phyloP scores from a whole-genome alignment of 1,140 invertebrate genomes.

The Vollenhovia emeryi region DNA sequence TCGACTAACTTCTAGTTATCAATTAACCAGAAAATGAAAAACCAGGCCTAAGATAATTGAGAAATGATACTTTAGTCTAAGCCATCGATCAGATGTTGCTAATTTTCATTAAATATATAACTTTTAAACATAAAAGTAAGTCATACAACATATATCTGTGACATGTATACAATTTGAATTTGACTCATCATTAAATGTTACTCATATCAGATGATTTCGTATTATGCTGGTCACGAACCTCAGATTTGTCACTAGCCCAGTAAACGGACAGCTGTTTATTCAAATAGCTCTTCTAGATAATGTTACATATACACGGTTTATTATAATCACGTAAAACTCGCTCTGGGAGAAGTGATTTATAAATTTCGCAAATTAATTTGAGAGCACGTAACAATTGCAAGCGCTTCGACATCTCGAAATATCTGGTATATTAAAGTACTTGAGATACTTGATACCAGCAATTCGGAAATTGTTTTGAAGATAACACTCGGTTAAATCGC shows the following conservation, averaged over 20 bases:
- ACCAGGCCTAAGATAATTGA: not conserved
- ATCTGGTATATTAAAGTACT: not conserved
- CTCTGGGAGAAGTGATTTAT: not conserved
- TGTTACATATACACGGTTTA: not conserved
- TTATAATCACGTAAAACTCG: not conserved
- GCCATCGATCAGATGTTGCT: not conserved
- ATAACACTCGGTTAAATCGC: not conserved
- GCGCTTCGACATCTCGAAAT: not conserved
- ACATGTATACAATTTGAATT: not conserved
- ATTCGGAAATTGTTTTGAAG: not conserved
- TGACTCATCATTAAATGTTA: constrained; percentile 12
- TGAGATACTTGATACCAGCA: not conserved
- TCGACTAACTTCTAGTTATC: too few relatives aligned
- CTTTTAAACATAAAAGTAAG: not conserved
- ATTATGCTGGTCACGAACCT: not conserved
- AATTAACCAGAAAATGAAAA: too few relatives aligned
- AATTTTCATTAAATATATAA: not conserved
- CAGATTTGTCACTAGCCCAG: not conserved
- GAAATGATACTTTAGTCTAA: not conserved
- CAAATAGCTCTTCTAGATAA: not conserved
- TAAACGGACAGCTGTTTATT: not conserved
- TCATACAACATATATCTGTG: not conserved
- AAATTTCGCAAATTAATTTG: not conserved
- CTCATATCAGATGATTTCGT: not conserved
- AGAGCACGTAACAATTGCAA: not conserved